Base-by-base conservation (phyloP, 2,888 invertebrate species). In the Emesis russula region DNA sequence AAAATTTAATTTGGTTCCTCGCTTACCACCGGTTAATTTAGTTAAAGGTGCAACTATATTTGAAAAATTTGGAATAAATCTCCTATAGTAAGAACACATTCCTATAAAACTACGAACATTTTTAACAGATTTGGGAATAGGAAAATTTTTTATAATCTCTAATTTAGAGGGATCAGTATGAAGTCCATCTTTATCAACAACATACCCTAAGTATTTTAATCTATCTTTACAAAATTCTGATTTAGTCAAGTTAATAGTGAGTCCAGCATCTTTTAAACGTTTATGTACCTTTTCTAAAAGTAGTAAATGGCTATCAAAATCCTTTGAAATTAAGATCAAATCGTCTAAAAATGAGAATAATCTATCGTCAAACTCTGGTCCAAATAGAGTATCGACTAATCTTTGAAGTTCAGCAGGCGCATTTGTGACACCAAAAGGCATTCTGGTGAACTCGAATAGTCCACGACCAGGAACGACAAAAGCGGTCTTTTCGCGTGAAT, bases 261-360 rank as follows among this genome's bases (percentile, higher is more conserved):
- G 70, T 31, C 93, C 92, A 6, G 93, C 93, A 0, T 5, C 2
- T 38, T 71, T 71, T 11, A 71, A 71, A n/a, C 38, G 36, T 38
- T 71, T 4, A n/a, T 13, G 36, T 13, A 71, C 71, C 15, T 36
- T 71, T n/a, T 36, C 25, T 11, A 94, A 83, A 7, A 92, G 66
- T 0, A 86, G 41, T 0, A 94, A 86, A 36, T 95, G 94, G 31
- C 90, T 83, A 7, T 93, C 84, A 70, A 94, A 95, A 0, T 84
- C 78, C 0, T 48, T 38, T 44, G 87, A 87, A 0, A 93, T 66
- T 2, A 93, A 68, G 9, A 94, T 88, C 3, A 94, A 87, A 41
- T 95, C 94, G 74, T 94, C 94, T 0, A 94, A n/a, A 15, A 90
- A 94, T 2, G 66, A 74, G 68, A 94, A 25, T 25, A 94, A 0